Conservation (phyloP, 30 jellyfish, hydroid and myxozoan genomes). For the Morbakka virulenta region DNA sequence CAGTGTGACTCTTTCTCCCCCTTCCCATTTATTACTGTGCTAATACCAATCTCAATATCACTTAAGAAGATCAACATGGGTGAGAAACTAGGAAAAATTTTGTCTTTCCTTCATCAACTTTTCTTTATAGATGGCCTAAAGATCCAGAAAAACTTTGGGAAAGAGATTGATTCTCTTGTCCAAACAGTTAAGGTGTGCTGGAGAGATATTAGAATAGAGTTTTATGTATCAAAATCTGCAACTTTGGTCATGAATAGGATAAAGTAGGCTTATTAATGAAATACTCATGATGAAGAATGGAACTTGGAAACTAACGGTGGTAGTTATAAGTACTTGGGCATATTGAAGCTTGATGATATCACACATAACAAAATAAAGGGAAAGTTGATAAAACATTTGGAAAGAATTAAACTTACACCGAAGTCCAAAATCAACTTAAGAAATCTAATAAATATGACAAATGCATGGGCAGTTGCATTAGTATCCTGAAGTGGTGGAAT, state of each 20-base stretch:
- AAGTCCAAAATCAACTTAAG: constrained; percentile 16
- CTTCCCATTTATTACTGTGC: too few relatives aligned
- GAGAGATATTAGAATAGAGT: constrained; percentile 25
- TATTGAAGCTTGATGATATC: too few relatives aligned
- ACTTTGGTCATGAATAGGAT: constrained; percentile 18
- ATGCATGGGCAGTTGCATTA: constrained; percentile 29
- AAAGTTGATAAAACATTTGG: constrained; percentile 19
- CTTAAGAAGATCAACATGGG: too few relatives aligned
- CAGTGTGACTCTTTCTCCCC: too few relatives aligned
- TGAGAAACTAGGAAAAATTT: too few relatives aligned
- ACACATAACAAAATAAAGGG: constrained; percentile 19
- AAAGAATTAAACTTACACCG: background rate
- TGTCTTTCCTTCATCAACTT: too few relatives aligned
- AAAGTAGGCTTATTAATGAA: constrained; percentile 23
- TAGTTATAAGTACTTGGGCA: constrained; percentile 1
- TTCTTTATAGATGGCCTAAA: too few relatives aligned
- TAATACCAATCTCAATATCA: too few relatives aligned
- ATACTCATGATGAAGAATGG: constrained; percentile 27
- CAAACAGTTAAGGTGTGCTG: constrained; percentile 7
- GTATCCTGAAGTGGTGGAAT: constrained; percentile 20
- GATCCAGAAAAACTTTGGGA: too few relatives aligned
- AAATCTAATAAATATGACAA: constrained; percentile 1
- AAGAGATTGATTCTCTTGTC: too few relatives aligned
- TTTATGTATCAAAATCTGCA: constrained; percentile 14
- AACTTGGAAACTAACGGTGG: constrained; percentile 6